Evolutionary conservation across 2,797 vertebrate genomes (phyloP), one percentile per base, ranked within the genome.

Genomic region (Parotocinclus haroldoi): DNA sequence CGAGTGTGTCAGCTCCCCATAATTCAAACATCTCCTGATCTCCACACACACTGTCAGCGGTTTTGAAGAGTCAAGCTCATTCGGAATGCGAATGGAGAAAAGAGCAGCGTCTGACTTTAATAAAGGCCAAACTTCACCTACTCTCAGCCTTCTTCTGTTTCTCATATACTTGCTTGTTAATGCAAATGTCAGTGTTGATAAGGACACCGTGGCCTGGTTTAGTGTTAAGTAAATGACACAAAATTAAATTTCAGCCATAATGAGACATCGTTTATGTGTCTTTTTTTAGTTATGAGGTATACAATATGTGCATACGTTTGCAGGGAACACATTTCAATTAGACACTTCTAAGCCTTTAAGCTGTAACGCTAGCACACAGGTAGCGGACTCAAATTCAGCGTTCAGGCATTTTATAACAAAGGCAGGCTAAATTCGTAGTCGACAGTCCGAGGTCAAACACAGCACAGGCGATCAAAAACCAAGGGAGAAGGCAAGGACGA

Each of bases 51-150:
- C 71, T 54, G 71, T 84, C 80, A 80, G 77, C 73, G 72, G 75
- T 55, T 77, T 78, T 71, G 75, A 79, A 69, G 58, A 80, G 75
- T 81, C 79, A 66, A 56, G 57, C 64, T 77, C 71, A 74, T 69
- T 70, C 80, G 79, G 77, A 73, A 63, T 27, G 73, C 75, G 75
- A 62, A 78, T 78, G 75, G 76, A 52, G 44, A 75, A 80, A 87
- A 89, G 88, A 85, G 79, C 86, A 86, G 72, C 72, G 69, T 73
- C 78, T 83, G 83, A 87, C 83, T 88, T 87, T 89, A 84, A 88
- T 83, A 89, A 89, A 88, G 84, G 85, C 79, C 84, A 89, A 77
- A 72, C 17, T 66, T 53, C 45, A 57, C 53, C 10, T 5, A 54
- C 58, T 39, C 53, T 46, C 36, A 17, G 44, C 49, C 45, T 57